phyloP scores from a whole-genome alignment of 1,140 invertebrate species.

The Drosophila gunungcola region DNA sequence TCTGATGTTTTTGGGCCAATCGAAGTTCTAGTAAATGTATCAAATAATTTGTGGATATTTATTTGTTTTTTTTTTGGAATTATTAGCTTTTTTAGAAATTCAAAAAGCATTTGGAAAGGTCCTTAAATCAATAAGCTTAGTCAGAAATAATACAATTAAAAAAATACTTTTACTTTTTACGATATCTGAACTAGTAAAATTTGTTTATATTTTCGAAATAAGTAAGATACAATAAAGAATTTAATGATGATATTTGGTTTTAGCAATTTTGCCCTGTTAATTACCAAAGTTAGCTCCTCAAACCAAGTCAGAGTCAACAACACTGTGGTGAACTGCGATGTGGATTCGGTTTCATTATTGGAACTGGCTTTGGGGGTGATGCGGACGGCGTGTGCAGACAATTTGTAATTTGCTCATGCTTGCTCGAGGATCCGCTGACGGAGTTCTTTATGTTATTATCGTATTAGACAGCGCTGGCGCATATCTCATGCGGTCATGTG shows the following conservation, averaged over 20 bases:
- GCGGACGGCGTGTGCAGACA: constrained; percentile 31
- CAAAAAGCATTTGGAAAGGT: no score
- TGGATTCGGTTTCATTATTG: constrained; percentile 9
- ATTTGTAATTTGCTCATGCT: constrained; percentile 71
- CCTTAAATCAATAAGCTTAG: no score
- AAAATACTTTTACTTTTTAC: no score
- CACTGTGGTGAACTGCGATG: constrained; percentile 4
- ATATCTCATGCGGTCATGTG: constrained; percentile 62
- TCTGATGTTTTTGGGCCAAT: constrained; percentile 6
- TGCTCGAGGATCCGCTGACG: constrained; percentile 37
- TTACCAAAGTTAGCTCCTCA: constrained; percentile 1
- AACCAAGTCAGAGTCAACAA: neutral
- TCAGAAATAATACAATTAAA: no score
- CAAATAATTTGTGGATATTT: neutral
- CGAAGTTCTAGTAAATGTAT: neutral
- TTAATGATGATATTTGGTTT: neutral
- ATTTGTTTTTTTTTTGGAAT: no score
- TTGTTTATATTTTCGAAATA: no score
- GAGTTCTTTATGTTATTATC: constrained; percentile 63
- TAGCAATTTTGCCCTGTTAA: neutral
- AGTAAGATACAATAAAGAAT: neutral
- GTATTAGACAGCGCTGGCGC: constrained; percentile 49
- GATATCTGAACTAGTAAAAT: no score
- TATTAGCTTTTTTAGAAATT: no score
- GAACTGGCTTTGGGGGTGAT: neutral